These are phyloP conservation scores for Leptoclinus maculatus DNA, from an alignment of 2,797 vertebrate genomes.

Conservation along the genomic window DNA sequence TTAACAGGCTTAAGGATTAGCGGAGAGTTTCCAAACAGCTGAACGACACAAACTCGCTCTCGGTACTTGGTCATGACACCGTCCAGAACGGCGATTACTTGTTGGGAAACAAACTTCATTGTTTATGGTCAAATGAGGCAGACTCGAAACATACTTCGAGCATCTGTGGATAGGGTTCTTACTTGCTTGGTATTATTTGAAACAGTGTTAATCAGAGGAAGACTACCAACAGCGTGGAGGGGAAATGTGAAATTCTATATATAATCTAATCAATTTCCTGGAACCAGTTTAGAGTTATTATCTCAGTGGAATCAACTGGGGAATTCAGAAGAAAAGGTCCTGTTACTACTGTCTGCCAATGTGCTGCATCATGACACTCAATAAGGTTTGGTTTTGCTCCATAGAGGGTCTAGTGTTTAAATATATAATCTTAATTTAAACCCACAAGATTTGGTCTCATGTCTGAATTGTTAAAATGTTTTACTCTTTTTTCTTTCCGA, in stretches of 20 bases:
- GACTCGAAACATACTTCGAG: background rate
- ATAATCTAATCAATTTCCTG: constrained; percentile 29
- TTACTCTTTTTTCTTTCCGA: background rate
- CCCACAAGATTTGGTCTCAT: background rate
- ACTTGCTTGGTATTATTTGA: background rate
- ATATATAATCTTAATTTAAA: background rate
- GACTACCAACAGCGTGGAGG: background rate
- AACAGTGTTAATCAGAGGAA: background rate
- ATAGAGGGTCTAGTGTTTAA: background rate
- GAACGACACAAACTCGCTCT: constrained; percentile 15
- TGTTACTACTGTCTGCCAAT: constrained; percentile 2
- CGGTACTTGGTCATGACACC: constrained; percentile 8
- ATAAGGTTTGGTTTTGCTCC: constrained; percentile 12
- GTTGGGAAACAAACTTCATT: background rate
- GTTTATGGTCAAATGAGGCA: background rate
- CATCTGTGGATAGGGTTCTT: background rate
- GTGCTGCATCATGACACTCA: constrained; percentile 12
- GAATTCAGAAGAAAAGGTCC: constrained; percentile 13
- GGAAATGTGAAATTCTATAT: constrained; percentile 5
- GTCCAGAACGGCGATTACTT: constrained; percentile 2
- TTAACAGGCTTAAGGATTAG: constrained; percentile 56
- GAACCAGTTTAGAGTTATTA: constrained; percentile 20
- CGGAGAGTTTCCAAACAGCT: constrained; percentile 44
- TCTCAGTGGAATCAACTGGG: constrained; percentile 20
- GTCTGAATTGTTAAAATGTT: background rate